phyloP scores from a whole-genome alignment of 2,113 vertebrate species.

The Hydrolagus affinis region DNA sequence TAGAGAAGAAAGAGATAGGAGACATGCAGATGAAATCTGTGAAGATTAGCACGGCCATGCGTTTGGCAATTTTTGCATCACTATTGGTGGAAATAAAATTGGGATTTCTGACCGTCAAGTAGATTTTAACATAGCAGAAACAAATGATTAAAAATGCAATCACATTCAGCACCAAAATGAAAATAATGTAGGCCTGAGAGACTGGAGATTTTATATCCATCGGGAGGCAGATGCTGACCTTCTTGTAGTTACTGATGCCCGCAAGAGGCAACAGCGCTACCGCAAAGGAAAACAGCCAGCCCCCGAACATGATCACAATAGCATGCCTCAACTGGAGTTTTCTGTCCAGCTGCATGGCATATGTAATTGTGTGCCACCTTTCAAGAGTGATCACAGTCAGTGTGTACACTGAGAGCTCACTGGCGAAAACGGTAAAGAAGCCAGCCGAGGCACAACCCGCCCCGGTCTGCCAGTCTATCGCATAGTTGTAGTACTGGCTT shows the following conservation, averaged over 20 bases:
- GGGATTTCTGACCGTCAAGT: constrained; percentile 78
- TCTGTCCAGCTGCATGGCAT: constrained; percentile 79
- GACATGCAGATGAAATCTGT: constrained; percentile 95
- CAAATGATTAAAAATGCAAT: constrained; percentile 80
- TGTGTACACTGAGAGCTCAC: constrained; percentile 86
- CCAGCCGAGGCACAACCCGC: constrained; percentile 74
- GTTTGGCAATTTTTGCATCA: constrained; percentile 79
- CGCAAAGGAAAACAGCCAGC: constrained; percentile 76
- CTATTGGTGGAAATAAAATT: constrained; percentile 67
- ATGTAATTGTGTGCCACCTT: constrained; percentile 93
- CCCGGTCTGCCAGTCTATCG: constrained; percentile 89
- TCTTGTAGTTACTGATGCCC: constrained; percentile 87
- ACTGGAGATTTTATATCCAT: constrained; percentile 78
- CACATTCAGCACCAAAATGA: constrained; percentile 78
- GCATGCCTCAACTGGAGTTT: constrained; percentile 78
- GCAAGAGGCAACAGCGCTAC: constrained; percentile 73
- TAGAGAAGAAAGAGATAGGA: constrained; percentile 93
- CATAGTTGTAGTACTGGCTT: constrained; percentile 80
- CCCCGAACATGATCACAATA: constrained; percentile 64
- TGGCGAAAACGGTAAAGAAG: constrained; percentile 90
- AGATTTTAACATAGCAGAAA: constrained; percentile 82
- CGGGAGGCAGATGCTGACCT: constrained; percentile 91
- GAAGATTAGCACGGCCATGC: constrained; percentile 93
- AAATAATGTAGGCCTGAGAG: constrained; percentile 76
- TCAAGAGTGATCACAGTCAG: constrained; percentile 84